Evolutionary conservation across 2,113 vertebrate genomes (phyloP).

Genomic region (Brachionichthys hirsutus): DNA sequence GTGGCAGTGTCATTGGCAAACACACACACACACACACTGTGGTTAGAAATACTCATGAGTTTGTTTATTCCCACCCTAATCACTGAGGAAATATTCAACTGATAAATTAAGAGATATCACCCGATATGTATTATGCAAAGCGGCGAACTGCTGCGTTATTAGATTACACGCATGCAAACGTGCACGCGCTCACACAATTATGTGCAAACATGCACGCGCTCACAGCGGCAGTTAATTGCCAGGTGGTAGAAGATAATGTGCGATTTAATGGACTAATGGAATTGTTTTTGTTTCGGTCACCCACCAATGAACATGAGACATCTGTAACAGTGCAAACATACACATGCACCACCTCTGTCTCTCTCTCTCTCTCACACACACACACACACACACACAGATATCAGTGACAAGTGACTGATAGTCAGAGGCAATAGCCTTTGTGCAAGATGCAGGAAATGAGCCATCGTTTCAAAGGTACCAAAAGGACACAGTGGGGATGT

Average conservation of each 20-base stretch:
- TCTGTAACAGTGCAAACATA: conserved; percentile 62
- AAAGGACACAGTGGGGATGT: conserved; percentile 9
- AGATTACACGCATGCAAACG: conserved; percentile 49
- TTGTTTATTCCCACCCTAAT: conserved; percentile 33
- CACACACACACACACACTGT: not conserved
- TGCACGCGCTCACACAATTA: not conserved
- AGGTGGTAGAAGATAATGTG: conserved; percentile 77
- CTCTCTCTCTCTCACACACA: not conserved
- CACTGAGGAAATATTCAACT: conserved; percentile 31
- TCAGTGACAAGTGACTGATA: conserved; percentile 50
- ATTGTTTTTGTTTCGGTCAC: conserved; percentile 76
- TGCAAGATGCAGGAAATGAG: conserved; percentile 31
- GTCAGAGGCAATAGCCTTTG: conserved; percentile 34
- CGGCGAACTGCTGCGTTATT: conserved; percentile 54
- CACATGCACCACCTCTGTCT: conserved; percentile 3
- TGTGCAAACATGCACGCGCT: conserved; percentile 19
- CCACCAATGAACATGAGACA: conserved; percentile 68
- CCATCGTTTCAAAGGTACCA: conserved; percentile 18
- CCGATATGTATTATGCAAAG: conserved; percentile 64
- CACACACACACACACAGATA: conserved; percentile 16
- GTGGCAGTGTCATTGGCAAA: conserved; percentile 42
- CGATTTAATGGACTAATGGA: conserved; percentile 76
- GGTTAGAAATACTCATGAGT: conserved; percentile 13
- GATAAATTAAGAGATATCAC: conserved; percentile 67
- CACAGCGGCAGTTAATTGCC: conserved; percentile 72